Base-by-base conservation (phyloP, 1,140 invertebrate genomes). In the Conus ventricosus region DNA sequence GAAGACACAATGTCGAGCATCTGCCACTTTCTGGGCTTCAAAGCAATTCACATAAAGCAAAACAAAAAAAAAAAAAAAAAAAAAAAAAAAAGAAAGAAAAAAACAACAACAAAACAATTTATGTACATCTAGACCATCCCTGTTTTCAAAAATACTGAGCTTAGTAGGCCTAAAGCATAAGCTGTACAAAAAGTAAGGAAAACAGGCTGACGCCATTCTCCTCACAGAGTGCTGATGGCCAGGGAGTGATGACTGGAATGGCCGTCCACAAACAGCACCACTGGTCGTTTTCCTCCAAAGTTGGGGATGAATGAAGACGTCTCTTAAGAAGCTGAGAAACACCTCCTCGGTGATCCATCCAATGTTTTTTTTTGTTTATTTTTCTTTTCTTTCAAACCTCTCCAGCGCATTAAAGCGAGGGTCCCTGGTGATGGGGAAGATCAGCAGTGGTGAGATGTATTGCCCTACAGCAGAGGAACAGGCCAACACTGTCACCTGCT, bases 131-230 rank as follows among this genome's bases (percentile, higher is more conserved):
- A 39, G 39, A 39, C 39, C 39, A 39, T 39, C 39, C 39, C 39
- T 39, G 39, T 39, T 39, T 39, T 39, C 0, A 39, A 39, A 39
- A 39, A 39, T 39, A 39, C 39, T 39, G 39, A 39, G 7, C 85
- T 67, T 51, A 87, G 75, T 76, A 76, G 10, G 71, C 85, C 39
- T 87, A 67, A 6, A 76, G 63, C 1, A 87, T 23, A 7, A 67
- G 85, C 71, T 87, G 85, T 23, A 87, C 1, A 13, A 87, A 8
- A 53, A 76, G 67, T 10, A 87, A 51, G 23, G 63, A 78, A 76
- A 76, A 87, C 20, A 87, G 25, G 75, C 5, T 87, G 15, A 87
- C 71, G 7, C 27, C 39, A 11, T 87, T 7, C 57, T 78, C 39
- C 39, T 39, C 39, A 39, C 39, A 39, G 39, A 3, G 39, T 39